These are phyloP conservation scores for Drosophila anceps DNA, from an alignment of 2,888 invertebrate species.

Conservation along the genomic window DNA sequence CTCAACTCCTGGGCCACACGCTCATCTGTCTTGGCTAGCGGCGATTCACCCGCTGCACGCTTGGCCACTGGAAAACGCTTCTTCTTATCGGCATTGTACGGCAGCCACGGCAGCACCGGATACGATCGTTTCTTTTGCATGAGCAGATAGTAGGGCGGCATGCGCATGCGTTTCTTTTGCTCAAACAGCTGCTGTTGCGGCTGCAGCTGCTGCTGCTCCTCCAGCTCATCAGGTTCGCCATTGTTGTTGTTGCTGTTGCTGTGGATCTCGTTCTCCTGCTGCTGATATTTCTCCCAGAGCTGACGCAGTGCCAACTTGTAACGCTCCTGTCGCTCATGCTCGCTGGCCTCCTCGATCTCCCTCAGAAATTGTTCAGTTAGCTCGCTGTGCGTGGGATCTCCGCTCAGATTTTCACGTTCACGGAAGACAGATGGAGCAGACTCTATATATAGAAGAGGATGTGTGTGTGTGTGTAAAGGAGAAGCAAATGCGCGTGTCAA, in stretches of 20 bases:
- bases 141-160: slow-evolving; percentile 81
- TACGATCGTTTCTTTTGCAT: slow-evolving; percentile 85
- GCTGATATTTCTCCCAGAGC: slow-evolving; percentile 84
- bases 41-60: slow-evolving; percentile 86
- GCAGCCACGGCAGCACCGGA: slow-evolving; percentile 85
- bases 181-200: slow-evolving; percentile 80
- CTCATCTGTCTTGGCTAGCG: slow-evolving; percentile 88
- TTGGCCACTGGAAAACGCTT: slow-evolving; percentile 90
- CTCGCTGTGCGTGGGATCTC: slow-evolving; percentile 63
- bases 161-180: slow-evolving; percentile 82
- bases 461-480: not conserved
- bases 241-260: slow-evolving; percentile 23
- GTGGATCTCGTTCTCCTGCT: slow-evolving; percentile 81
- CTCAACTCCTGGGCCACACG: slow-evolving; percentile 90
- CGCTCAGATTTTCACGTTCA: slow-evolving; percentile 76
- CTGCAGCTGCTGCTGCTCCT: slow-evolving; percentile 78
- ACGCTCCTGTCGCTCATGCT: slow-evolving; percentile 83
- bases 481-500: slow-evolving; percentile 29
- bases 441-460: slow-evolving; percentile 43
- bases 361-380: slow-evolving; percentile 84
- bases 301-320: slow-evolving; percentile 83
- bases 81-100: slow-evolving; percentile 82
- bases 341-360: slow-evolving; percentile 84
- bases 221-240: slow-evolving; percentile 63
- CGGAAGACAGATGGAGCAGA: slow-evolving; percentile 78